Evolutionary conservation across 2,113 vertebrate genomes (phyloP).

Genomic region (Peromyscus polionotus): DNA sequence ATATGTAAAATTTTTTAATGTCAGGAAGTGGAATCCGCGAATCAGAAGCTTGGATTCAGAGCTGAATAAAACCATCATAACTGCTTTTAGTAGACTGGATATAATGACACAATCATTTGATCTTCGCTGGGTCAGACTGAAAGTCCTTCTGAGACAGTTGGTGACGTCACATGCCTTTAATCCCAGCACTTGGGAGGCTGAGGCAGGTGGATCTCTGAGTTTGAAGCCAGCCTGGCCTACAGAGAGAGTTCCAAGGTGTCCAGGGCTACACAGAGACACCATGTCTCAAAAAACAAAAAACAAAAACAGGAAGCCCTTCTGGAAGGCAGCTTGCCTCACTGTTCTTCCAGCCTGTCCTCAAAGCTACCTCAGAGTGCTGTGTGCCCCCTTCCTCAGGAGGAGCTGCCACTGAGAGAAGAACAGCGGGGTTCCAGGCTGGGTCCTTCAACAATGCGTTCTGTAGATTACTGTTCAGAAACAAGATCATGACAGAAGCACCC

Average conservation of each 20-base stretch:
- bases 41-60: not conserved
- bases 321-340: no score
- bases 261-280: no score
- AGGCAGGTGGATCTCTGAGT: not conserved
- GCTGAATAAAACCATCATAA: not conserved
- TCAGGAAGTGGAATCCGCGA: not conserved
- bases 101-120: not conserved
- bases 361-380: no score
- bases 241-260: not conserved
- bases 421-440: not conserved
- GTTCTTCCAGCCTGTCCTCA: no score
- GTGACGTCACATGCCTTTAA: not conserved
- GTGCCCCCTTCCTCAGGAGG: not conserved
- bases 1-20: not conserved
- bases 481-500: no score
- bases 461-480: not conserved
- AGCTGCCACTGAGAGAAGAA: not conserved
- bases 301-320: no score
- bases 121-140: not conserved
- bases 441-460: not conserved
- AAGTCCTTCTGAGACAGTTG: not conserved
- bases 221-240: not conserved
- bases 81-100: not conserved
- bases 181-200: not conserved
- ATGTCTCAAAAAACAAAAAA: no score